Conservation (phyloP, 2,888 invertebrate species). For the Frankliniella intonsa region DNA sequence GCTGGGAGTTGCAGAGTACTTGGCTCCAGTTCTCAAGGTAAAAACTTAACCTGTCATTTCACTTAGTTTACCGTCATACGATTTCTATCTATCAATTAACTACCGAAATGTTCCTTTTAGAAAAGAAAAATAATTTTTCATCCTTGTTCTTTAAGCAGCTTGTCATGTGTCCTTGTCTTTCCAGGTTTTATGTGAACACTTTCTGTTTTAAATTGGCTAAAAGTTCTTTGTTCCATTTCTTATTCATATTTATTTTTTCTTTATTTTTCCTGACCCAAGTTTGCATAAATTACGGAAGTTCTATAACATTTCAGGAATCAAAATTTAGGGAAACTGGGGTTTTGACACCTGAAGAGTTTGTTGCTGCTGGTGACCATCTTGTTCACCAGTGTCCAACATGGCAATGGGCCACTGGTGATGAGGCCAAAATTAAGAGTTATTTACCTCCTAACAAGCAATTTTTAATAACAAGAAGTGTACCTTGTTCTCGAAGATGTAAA, state of each 20-base stretch:
- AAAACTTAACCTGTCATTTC: conserved; percentile 37
- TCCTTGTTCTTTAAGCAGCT: neutral
- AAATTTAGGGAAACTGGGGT: conserved; percentile 97
- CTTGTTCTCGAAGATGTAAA: conserved; percentile 92
- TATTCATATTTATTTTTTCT: too few species aligned
- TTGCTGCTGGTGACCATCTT: conserved; percentile 95
- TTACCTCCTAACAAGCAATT: conserved; percentile 95
- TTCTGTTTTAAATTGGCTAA: neutral
- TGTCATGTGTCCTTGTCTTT: neutral
- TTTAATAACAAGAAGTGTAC: conserved; percentile 93
- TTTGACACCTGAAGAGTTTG: conserved; percentile 98
- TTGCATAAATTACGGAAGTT: neutral
- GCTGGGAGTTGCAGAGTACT: conserved; percentile 89
- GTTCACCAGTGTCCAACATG: conserved; percentile 99
- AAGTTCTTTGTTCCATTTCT: too few species aligned
- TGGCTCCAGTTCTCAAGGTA: conserved; percentile 95
- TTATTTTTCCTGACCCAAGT: too few species aligned
- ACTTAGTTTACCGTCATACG: neutral
- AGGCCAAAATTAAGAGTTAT: conserved; percentile 80
- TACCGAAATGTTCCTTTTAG: neutral
- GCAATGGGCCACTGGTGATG: conserved; percentile 96
- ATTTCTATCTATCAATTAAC: neutral
- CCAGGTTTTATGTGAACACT: neutral
- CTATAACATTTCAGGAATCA: conserved; percentile 65
- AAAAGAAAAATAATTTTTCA: neutral